phyloP scores from a whole-genome alignment of 2,888 invertebrate genomes.

The Andrena hattorfiana region DNA sequence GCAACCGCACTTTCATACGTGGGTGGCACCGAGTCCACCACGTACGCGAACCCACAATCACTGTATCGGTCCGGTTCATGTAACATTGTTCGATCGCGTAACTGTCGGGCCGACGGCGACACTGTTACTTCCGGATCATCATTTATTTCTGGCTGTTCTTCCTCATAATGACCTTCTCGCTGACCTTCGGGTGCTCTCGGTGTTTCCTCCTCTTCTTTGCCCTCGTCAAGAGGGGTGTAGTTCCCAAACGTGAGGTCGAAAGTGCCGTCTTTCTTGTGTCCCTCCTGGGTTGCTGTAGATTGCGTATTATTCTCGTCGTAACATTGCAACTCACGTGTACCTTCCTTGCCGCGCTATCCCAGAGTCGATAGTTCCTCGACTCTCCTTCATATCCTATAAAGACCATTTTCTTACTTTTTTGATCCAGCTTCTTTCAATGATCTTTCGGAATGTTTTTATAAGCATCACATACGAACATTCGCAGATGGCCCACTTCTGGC shows the following conservation, averaged over 20 bases:
- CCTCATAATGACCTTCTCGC: no score
- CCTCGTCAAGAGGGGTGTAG: no score
- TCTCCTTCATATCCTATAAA: not conserved
- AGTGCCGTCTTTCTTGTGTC: not conserved
- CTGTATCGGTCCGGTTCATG: not conserved
- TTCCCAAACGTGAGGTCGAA: not conserved
- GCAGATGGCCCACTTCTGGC: not conserved
- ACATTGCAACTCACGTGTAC: not conserved
- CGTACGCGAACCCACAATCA: not conserved
- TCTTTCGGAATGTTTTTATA: not conserved
- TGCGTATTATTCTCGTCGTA: not conserved
- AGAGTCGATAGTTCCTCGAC: not conserved
- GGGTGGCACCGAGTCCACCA: not conserved
- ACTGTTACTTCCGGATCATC: not conserved
- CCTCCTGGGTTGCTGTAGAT: not conserved
- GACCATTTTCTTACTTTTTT: not conserved
- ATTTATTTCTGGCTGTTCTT: not conserved
- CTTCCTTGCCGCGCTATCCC: not conserved
- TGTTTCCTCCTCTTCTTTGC: not conserved
- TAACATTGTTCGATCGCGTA: not conserved
- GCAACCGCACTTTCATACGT: not conserved
- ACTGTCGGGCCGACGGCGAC: not conserved
- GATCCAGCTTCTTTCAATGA: not conserved
- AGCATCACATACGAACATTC: not conserved
- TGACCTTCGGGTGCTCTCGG: no score